Conservation (phyloP, 2,797 vertebrate genomes). For the Allobates femoralis region DNA sequence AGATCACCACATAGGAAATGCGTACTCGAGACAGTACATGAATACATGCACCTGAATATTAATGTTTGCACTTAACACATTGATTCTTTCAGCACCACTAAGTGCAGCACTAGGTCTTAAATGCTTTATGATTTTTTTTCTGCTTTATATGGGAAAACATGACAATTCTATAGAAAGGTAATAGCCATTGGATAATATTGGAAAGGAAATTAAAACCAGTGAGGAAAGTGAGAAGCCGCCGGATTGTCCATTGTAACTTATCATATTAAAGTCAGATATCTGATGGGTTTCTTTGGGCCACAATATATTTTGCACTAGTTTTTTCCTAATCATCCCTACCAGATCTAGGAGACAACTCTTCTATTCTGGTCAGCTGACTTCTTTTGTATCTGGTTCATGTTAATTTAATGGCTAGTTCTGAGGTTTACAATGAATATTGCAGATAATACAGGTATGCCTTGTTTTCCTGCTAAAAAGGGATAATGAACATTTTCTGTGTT, state of each 20-base stretch:
- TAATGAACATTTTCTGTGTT: conserved; percentile 2
- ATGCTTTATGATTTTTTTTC: background rate
- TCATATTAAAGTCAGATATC: background rate
- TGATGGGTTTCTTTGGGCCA: background rate
- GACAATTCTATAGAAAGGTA: background rate
- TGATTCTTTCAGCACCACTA: background rate
- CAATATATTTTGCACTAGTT: conserved; percentile 14
- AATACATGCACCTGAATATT: conserved; percentile 19
- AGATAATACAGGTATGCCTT: conserved; percentile 7
- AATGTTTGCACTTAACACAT: conserved; percentile 18
- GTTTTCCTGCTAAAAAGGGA: conserved; percentile 41
- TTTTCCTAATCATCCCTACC: background rate
- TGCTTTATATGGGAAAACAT: background rate
- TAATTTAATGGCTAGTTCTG: background rate
- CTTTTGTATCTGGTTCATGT: background rate
- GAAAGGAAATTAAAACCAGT: background rate
- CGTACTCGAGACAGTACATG: conserved; percentile 1
- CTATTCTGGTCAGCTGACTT: background rate
- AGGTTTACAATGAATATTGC: background rate
- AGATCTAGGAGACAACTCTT: background rate
- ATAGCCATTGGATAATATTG: background rate
- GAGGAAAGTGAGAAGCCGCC: background rate
- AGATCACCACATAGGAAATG: conserved; percentile 8
- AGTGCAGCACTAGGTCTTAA: conserved; percentile 17
- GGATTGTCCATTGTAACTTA: background rate